These are phyloP conservation scores for Oophaga sylvatica DNA, from an alignment of 2,797 vertebrate genomes.

Conservation along the genomic window DNA sequence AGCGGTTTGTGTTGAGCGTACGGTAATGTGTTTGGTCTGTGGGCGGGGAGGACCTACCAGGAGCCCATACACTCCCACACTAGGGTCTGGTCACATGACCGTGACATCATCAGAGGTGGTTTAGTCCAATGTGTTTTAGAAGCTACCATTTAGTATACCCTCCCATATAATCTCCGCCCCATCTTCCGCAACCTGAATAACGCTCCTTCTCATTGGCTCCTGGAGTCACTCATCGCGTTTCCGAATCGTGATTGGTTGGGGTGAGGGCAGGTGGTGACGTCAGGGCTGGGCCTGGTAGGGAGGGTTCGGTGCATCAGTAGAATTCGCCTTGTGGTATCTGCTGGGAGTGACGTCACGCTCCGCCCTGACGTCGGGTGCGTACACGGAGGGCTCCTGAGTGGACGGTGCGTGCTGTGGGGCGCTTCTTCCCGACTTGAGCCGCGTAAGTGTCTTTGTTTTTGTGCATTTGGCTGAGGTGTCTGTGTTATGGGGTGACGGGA, in stretches of 20 bases:
- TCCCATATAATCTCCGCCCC: background rate
- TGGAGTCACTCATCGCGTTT: background rate
- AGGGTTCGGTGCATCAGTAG: slow-evolving; percentile 16
- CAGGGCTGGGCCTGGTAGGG: slow-evolving; percentile 32
- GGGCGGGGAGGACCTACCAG: too few relatives aligned
- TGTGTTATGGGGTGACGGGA: background rate
- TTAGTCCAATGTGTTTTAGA: too few relatives aligned
- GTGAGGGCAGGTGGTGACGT: slow-evolving; percentile 1
- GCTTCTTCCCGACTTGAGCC: background rate
- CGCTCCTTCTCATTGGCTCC: background rate
- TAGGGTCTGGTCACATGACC: too few relatives aligned
- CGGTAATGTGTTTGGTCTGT: too few relatives aligned
- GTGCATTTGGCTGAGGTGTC: background rate
- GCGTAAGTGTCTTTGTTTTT: background rate
- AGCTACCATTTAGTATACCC: background rate
- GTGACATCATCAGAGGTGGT: too few relatives aligned
- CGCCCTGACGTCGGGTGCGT: background rate
- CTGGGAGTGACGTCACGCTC: slow-evolving; percentile 39
- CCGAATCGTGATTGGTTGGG: background rate
- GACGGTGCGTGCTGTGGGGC: background rate
- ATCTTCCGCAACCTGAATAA: background rate
- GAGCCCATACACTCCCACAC: too few relatives aligned
- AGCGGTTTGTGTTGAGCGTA: too few relatives aligned
- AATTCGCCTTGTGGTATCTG: slow-evolving; percentile 10
- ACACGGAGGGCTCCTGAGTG: background rate